phyloP scores from a whole-genome alignment of 1,140 invertebrate species.

The Tetragnatha versicolor region DNA sequence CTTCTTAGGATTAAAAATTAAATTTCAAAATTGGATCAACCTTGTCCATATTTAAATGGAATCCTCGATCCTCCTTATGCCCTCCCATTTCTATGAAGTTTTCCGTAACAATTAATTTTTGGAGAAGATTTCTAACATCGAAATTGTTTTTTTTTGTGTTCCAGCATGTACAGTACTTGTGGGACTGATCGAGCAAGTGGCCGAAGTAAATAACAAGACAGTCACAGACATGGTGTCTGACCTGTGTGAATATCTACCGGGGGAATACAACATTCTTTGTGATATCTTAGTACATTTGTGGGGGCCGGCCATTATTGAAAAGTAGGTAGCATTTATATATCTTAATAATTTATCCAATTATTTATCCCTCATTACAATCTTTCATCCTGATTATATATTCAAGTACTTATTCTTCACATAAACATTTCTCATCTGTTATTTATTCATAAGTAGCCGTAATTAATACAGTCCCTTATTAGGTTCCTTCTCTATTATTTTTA shows the following conservation, averaged over 20 bases:
- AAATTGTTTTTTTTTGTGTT: not conserved
- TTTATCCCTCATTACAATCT: too few relatives aligned
- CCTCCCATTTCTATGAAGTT: not conserved
- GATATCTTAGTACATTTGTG: slow-evolving; percentile 42
- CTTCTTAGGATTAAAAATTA: not conserved
- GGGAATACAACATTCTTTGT: slow-evolving; percentile 28
- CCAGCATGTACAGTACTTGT: slow-evolving; percentile 51
- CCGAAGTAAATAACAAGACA: slow-evolving; percentile 39
- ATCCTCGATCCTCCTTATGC: not conserved
- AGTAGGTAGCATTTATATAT: too few relatives aligned
- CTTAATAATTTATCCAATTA: too few relatives aligned
- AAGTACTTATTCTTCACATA: too few relatives aligned
- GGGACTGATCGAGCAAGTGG: slow-evolving; percentile 42
- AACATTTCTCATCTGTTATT: too few relatives aligned
- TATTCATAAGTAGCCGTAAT: too few relatives aligned
- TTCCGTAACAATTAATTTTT: not conserved
- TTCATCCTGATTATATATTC: too few relatives aligned
- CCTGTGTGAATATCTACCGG: slow-evolving; percentile 28
- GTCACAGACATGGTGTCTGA: slow-evolving; percentile 42
- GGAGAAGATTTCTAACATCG: not conserved
- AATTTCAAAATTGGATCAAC: not conserved
- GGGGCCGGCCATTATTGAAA: slow-evolving; percentile 49
- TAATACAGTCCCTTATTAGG: too few relatives aligned
- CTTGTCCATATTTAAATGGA: not conserved
- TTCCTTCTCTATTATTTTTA: too few relatives aligned